Evolutionary conservation across 2,888 invertebrate species (phyloP).

Genomic region (Thelaira solivaga): DNA sequence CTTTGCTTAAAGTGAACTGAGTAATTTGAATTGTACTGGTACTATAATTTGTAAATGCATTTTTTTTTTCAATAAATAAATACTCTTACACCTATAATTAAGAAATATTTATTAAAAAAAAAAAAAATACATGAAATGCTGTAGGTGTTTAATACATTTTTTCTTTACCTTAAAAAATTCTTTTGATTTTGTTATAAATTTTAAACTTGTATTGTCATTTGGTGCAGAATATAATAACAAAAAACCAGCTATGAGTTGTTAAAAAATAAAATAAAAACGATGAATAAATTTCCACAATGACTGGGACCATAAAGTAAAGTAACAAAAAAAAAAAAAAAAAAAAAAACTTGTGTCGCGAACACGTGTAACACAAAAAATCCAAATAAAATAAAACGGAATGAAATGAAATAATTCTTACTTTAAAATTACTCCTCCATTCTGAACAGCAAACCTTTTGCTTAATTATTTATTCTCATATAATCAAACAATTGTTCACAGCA

Average conservation of each 20-base stretch:
- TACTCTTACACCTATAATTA: too few species aligned
- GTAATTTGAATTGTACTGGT: too few species aligned
- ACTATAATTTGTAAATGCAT: too few species aligned
- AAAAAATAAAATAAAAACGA: constrained; percentile 3
- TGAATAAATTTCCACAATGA: constrained; percentile 24
- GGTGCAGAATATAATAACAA: background rate
- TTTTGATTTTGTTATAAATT: background rate
- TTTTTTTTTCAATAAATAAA: too few species aligned
- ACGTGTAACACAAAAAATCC: constrained; percentile 44
- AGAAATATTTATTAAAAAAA: too few species aligned
- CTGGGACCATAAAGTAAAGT: background rate
- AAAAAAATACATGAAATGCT: background rate
- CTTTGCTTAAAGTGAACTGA: too few species aligned
- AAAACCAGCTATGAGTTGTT: background rate
- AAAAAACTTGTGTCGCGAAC: constrained; percentile 11
- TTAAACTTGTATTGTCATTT: background rate
- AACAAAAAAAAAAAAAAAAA: background rate
- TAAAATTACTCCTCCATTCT: constrained; percentile 20
- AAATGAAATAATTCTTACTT: constrained; percentile 11
- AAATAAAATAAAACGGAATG: background rate
- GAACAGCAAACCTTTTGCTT: constrained; percentile 34
- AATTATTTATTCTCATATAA: constrained; percentile 23
- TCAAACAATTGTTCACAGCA: constrained; percentile 24
- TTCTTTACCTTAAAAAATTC: background rate
- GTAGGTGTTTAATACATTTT: background rate